Evolutionary conservation across 1,140 invertebrate genomes (phyloP), one percentile per base, ranked within the genome.

Genomic region (Sinonovacula constricta): DNA sequence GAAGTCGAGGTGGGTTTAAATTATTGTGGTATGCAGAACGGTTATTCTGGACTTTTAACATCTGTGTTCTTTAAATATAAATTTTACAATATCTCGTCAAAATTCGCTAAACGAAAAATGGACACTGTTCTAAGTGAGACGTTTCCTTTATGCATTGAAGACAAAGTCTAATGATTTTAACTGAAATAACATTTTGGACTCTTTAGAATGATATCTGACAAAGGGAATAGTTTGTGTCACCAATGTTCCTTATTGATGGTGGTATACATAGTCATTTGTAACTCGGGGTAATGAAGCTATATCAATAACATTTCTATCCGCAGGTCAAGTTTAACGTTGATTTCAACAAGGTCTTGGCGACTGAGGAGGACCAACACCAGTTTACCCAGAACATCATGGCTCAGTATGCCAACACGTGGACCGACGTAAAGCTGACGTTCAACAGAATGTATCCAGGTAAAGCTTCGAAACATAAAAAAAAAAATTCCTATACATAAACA

Each of bases 301-400:
- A n/a, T n/a, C n/a, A n/a, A n/a, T n/a, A n/a, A n/a, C n/a, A n/a
- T n/a, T n/a, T n/a, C n/a, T n/a, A n/a, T n/a, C n/a, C n/a, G n/a
- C 39, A 74, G 71, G 71, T 74, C 0, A 74, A 74, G 60, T 74
- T 74, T 65, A 51, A 63, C 34, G 71, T 74, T 28, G 71, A 74
- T 33, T 74, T 65, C 30, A 74, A 65, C 45, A 63, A 49, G 22
- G 60, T 74, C 1, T 34, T 74, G 39, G 49, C 71, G 0, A 65
- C 71, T 15, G 60, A 54, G 22, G 59, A 74, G 24, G 34, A 54
- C 24, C 59, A 74, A 45, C 53, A 63, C 39, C 28, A 74, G 30
- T 74, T 74, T 63, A 60, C 63, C 26, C 60, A 63, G 30, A 60
- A 28, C 26, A 33, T 74, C 1, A 28, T 74, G 31, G 65, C 57